A percentile compares a stretch with the other conserved stretches of the same genome.
Evolutionary conservation across 2,888 invertebrate species (phyloP).

Genomic region (Dynastes grantii): DNA sequence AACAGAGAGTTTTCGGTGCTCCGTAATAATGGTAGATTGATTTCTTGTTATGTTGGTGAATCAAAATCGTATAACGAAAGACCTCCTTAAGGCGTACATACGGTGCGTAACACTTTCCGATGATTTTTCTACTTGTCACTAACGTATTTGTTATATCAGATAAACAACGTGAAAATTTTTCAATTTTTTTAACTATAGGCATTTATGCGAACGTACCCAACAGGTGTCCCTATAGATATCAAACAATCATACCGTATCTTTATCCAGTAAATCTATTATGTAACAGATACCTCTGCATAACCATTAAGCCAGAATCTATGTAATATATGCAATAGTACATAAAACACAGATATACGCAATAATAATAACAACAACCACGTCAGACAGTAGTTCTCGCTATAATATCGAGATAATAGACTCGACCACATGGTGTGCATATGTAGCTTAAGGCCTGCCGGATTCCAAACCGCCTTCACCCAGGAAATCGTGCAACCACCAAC

Average conservation of each 20-base stretch:
- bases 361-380: slow-evolving; percentile 4
- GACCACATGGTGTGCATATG: slow-evolving; percentile 50
- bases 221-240: no score
- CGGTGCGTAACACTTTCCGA: no score
- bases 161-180: no score
- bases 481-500: slow-evolving; percentile 53
- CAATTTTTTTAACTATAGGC: no score
- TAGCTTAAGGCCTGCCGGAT: slow-evolving; percentile 58
- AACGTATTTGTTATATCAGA: no score
- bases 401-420: slow-evolving; percentile 36
- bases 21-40: no score
- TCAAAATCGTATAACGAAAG: no score
- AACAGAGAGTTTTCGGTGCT: no score
- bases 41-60: no score
- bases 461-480: slow-evolving; percentile 57
- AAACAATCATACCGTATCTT: neutral
- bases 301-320: neutral
- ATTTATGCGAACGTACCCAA: no score
- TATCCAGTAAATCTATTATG: neutral
- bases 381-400: slow-evolving; percentile 42
- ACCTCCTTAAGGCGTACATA: no score
- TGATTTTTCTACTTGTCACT: no score
- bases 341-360: slow-evolving; percentile 26
- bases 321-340: slow-evolving; percentile 18
- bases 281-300: neutral